Evolutionary conservation across 2,797 vertebrate species (phyloP).

Genomic region (Galagoides demidoff): DNA sequence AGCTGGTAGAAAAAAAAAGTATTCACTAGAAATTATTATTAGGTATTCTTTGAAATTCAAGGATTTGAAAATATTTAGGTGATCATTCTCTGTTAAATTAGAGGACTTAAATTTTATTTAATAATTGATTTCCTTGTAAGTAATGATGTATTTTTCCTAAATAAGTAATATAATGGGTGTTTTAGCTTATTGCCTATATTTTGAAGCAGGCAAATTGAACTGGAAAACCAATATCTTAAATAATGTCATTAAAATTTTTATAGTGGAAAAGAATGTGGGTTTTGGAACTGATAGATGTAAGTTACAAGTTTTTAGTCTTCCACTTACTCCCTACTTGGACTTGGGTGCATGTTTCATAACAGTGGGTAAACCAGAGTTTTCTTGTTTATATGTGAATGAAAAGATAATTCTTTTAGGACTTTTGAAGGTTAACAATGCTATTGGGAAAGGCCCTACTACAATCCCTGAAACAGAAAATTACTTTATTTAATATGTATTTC

Average conservation of each 20-base stretch:
- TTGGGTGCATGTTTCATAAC: neutral
- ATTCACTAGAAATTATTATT: neutral
- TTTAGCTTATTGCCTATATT: neutral
- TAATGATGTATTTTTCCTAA: constrained; percentile 24
- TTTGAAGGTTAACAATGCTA: neutral
- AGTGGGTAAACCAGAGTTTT: constrained; percentile 25
- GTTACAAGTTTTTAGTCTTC: neutral
- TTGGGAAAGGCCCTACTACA: neutral
- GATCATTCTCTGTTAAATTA: constrained; percentile 12
- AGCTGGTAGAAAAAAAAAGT: constrained; percentile 8
- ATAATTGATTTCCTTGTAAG: constrained; percentile 18
- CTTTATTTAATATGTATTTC: constrained; percentile 33
- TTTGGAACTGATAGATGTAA: neutral
- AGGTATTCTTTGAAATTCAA: constrained; percentile 29
- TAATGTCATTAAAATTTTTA: constrained; percentile 35
- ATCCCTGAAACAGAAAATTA: neutral
- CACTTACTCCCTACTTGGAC: neutral
- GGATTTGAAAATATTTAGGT: neutral
- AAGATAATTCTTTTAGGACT: constrained; percentile 27
- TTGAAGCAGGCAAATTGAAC: neutral
- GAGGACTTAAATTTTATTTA: constrained; percentile 25
- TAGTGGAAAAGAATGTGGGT: neutral
- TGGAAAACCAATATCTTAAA: neutral
- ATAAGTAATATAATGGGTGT: neutral
- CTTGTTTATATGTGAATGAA: neutral